Evolutionary conservation across 2,113 vertebrate genomes (phyloP).

Genomic region (Craseonycteris thonglongyai): DNA sequence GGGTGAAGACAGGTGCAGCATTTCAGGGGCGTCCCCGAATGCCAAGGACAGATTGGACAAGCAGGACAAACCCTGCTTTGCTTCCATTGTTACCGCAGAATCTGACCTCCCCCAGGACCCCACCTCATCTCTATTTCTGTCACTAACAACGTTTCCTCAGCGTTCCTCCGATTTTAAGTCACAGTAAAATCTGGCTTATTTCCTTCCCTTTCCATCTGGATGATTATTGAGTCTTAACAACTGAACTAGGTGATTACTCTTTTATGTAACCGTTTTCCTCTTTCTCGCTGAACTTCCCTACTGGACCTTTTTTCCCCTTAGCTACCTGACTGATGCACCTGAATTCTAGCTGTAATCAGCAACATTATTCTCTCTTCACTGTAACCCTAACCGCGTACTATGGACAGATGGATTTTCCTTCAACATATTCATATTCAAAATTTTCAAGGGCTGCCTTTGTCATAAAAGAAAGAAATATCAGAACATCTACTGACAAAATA

Average conservation of each 20-base stretch:
- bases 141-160: background rate
- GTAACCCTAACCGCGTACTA: background rate
- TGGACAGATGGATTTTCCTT: background rate
- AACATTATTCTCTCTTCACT: background rate
- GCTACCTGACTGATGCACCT: background rate
- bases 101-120: background rate
- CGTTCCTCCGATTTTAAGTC: slow-evolving; percentile 27
- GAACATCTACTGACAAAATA: background rate
- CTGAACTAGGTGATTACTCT: background rate
- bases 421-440: background rate
- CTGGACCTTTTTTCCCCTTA: background rate
- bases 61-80: background rate
- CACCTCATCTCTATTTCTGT: background rate
- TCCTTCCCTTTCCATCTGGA: background rate
- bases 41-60: slow-evolving; percentile 17
- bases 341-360: background rate
- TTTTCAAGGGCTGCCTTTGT: background rate
- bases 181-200: background rate
- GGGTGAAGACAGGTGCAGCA: background rate
- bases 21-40: background rate
- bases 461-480: background rate
- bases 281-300: background rate
- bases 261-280: background rate
- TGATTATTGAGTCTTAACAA: background rate
- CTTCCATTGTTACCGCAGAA: background rate